Conservation (phyloP, 1,140 invertebrate species). For the Scylla paramamosain region DNA sequence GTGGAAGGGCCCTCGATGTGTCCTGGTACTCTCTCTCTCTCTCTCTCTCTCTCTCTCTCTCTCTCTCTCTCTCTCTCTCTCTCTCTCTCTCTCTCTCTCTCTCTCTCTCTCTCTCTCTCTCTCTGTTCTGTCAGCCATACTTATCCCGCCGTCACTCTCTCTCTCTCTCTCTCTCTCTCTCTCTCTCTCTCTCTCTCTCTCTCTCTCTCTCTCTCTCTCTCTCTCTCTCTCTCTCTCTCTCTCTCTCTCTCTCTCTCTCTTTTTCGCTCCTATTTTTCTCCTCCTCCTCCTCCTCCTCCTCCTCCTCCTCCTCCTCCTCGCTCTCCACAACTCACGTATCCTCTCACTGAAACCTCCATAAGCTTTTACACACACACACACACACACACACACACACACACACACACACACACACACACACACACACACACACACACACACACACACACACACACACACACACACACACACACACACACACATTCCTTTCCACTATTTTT, state of each 20-base stretch:
- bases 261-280: background rate
- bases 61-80: conserved; percentile 22
- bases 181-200: background rate
- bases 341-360: background rate
- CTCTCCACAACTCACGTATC: background rate
- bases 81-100: conserved; percentile 46
- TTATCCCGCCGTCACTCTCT: no score
- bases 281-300: background rate
- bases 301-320: background rate
- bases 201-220: conserved; percentile 2
- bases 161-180: background rate
- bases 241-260: conserved; percentile 1
- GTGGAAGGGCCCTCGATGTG: background rate
- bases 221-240: background rate
- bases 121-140: background rate
- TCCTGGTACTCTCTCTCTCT: background rate
- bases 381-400: no score
- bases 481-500: background rate
- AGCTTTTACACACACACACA: background rate
- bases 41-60: conserved; percentile 5
- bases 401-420: background rate
- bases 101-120: conserved; percentile 25
- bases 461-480: no score
- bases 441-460: background rate
- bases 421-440: no score